These are phyloP conservation scores for Tricholaema leucomelas DNA, from an alignment of 2,113 vertebrate species.

Conservation along the genomic window DNA sequence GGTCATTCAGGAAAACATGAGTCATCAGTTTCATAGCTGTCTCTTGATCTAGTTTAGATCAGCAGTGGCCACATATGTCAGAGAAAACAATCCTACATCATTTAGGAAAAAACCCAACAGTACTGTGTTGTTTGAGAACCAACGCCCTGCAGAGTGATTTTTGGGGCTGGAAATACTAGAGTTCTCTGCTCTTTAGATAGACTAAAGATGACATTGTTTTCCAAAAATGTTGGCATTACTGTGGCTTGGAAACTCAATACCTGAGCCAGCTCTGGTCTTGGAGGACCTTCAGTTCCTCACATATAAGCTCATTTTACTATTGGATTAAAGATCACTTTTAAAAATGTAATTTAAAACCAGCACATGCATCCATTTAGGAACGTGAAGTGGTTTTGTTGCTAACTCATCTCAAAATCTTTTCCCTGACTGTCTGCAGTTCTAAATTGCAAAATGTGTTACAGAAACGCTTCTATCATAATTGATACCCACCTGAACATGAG, in stretches of 20 bases:
- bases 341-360: neutral
- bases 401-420: conserved; percentile 1
- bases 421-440: neutral
- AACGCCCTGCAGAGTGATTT: neutral
- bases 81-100: neutral
- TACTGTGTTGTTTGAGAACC: neutral
- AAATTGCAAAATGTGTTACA: neutral
- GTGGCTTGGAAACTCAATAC: neutral
- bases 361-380: neutral
- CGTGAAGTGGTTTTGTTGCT: neutral
- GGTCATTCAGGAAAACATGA: neutral
- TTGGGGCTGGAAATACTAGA: neutral
- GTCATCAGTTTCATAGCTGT: neutral
- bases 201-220: neutral
- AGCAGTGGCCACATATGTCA: neutral
- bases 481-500: too few relatives aligned
- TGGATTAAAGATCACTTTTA: neutral
- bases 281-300: neutral
- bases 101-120: neutral
- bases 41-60: neutral
- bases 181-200: neutral
- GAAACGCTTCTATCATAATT: neutral
- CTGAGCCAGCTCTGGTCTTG: neutral
- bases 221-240: neutral
- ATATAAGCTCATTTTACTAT: neutral